phyloP scores from a whole-genome alignment of 2,113 vertebrate species.

The Tringa solitaria region DNA sequence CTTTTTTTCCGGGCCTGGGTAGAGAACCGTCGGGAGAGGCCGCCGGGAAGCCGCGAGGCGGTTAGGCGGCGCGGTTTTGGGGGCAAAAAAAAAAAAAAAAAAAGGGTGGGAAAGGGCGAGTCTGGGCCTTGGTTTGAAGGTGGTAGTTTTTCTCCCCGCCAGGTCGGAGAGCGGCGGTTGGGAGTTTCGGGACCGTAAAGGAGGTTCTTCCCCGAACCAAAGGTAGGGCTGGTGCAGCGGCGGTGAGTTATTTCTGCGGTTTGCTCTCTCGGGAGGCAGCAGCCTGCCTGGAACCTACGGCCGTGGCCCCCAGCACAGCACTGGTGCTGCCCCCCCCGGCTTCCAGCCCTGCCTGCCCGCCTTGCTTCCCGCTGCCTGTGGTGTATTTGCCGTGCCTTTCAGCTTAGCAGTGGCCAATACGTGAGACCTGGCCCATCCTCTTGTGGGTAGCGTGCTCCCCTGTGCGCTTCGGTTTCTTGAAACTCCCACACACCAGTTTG shows the following conservation, averaged over 20 bases:
- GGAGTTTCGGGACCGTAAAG: background rate
- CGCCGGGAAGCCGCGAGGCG: fast-evolving
- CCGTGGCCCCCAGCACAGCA: fast-evolving
- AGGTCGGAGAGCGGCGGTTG: background rate
- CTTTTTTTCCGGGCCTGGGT: too few species aligned
- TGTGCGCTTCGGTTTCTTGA: background rate
- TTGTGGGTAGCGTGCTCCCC: fast-evolving
- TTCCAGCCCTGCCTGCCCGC: fast-evolving
- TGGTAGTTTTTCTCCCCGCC: background rate
- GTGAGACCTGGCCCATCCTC: fast-evolving
- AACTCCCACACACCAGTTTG: background rate
- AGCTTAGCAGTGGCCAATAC: fast-evolving
- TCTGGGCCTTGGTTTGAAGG: background rate
- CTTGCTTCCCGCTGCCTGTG: background rate
- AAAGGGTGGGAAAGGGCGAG: background rate
- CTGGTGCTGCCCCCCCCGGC: background rate
- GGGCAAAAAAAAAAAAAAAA: background rate
- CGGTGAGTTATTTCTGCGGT: background rate
- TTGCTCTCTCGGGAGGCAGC: background rate
- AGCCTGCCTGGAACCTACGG: fast-evolving
- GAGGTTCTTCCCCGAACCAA: background rate
- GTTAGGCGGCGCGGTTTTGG: fast-evolving
- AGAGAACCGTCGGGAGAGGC: fast-evolving
- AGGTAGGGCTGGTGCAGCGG: background rate
- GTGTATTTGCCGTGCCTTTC: fast-evolving